phyloP scores from a whole-genome alignment of 2,888 invertebrate species.

The Rhopalosiphum nymphaeae region DNA sequence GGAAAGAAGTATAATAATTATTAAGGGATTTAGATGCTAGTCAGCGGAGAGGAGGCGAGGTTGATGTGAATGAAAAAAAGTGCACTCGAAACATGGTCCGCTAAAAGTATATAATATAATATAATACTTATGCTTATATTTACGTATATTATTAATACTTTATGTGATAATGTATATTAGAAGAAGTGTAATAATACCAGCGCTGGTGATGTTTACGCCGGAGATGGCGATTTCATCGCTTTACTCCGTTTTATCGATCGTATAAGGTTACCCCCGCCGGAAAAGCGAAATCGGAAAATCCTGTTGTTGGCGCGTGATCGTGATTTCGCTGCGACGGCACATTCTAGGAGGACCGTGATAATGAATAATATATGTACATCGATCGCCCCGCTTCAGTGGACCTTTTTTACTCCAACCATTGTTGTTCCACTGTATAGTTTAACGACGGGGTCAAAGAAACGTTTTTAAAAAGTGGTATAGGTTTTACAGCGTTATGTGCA shows the following conservation, averaged over 20 bases:
- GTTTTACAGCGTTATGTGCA: not conserved
- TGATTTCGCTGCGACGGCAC: not conserved
- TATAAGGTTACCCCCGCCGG: not conserved
- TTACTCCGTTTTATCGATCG: not conserved
- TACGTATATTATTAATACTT: not conserved
- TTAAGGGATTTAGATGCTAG: not conserved
- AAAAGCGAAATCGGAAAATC: not conserved
- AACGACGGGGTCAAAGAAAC: not conserved
- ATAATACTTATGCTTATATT: not conserved
- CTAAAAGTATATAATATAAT: not conserved
- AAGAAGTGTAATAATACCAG: no score
- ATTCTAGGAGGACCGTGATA: not conserved
- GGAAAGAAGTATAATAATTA: not conserved
- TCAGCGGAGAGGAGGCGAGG: not conserved
- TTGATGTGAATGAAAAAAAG: not conserved
- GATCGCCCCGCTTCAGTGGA: not conserved
- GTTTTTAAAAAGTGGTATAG: not conserved
- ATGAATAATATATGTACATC: not conserved
- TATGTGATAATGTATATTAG: not conserved
- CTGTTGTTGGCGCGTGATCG: not conserved
- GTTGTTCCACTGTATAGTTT: not conserved
- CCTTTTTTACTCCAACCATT: not conserved
- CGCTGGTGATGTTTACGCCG: not conserved
- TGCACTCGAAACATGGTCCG: not conserved
- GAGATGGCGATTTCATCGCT: not conserved